Evolutionary conservation across 2,113 vertebrate genomes (phyloP).

Genomic region (Ploceus nigricollis): DNA sequence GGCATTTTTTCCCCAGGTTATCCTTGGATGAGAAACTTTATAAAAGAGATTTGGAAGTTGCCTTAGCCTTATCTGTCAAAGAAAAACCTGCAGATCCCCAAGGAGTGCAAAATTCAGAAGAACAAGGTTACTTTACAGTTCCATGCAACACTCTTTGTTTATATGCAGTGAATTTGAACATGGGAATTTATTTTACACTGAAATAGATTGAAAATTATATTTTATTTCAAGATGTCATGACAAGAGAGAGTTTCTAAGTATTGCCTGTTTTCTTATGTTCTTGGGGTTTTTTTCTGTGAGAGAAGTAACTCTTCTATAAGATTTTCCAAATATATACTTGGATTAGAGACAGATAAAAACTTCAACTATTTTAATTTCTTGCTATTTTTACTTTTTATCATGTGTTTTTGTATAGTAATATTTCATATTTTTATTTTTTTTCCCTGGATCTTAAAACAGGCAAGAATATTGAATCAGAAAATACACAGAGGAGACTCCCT

Average conservation of each 20-base stretch:
- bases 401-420: not conserved
- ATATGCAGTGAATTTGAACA: not conserved
- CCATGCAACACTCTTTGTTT: not conserved
- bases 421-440: not conserved
- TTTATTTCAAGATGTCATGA: not conserved
- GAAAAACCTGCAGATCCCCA: not conserved
- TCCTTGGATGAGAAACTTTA: slow-evolving; percentile 81
- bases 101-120: slow-evolving; percentile 41
- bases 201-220: not conserved
- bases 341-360: not conserved
- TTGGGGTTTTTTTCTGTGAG: not conserved
- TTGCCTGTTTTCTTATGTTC: not conserved
- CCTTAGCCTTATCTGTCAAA: slow-evolving; percentile 82
- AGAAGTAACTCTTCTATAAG: not conserved
- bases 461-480: slow-evolving; percentile 32
- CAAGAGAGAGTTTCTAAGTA: not conserved
- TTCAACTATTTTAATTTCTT: not conserved
- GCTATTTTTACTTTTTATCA: not conserved
- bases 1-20: slow-evolving; percentile 65
- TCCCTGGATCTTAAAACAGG: slow-evolving; percentile 3
- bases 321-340: not conserved
- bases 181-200: not conserved
- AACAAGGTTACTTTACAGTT: slow-evolving; percentile 52
- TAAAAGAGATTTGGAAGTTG: slow-evolving; percentile 84
- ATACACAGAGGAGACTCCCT: not conserved